phyloP scores from a whole-genome alignment of 2,797 vertebrate species.

The Acanthurus tractus region DNA sequence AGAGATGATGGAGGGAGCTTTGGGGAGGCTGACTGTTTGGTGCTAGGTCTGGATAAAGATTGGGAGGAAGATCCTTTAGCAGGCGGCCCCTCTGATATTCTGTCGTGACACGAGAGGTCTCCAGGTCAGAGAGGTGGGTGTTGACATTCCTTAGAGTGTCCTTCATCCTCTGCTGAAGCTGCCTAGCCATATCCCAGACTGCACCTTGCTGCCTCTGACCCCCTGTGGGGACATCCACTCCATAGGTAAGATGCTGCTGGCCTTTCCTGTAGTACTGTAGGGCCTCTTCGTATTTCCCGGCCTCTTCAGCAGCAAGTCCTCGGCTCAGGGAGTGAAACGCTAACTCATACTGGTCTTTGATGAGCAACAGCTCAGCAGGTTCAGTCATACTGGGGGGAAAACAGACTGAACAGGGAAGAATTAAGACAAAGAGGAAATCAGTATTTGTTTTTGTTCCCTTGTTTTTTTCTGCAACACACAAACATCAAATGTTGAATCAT shows the following conservation, averaged over 20 bases:
- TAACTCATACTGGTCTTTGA: constrained; percentile 89
- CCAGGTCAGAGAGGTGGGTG: constrained; percentile 83
- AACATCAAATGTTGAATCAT: neutral
- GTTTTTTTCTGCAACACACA: neutral
- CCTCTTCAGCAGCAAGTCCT: constrained; percentile 88
- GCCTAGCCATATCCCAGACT: constrained; percentile 88
- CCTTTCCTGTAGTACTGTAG: constrained; percentile 87
- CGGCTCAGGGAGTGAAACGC: constrained; percentile 89
- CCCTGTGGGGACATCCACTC: constrained; percentile 83
- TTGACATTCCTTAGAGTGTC: constrained; percentile 86
- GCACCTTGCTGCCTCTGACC: constrained; percentile 78
- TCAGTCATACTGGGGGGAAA: constrained; percentile 62
- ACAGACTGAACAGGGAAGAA: neutral
- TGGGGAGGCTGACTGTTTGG: constrained; percentile 38
- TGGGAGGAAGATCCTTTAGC: constrained; percentile 50
- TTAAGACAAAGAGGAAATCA: neutral
- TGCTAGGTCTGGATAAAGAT: constrained; percentile 71
- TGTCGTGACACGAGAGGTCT: constrained; percentile 58
- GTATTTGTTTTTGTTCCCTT: no score
- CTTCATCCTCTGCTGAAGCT: constrained; percentile 91
- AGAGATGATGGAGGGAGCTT: constrained; percentile 72
- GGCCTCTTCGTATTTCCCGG: constrained; percentile 85
- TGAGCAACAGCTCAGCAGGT: constrained; percentile 86
- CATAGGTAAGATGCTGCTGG: constrained; percentile 86
- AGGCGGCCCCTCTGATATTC: constrained; percentile 32